phyloP scores from a whole-genome alignment of 2,888 invertebrate genomes.

The Unio delphinus region DNA sequence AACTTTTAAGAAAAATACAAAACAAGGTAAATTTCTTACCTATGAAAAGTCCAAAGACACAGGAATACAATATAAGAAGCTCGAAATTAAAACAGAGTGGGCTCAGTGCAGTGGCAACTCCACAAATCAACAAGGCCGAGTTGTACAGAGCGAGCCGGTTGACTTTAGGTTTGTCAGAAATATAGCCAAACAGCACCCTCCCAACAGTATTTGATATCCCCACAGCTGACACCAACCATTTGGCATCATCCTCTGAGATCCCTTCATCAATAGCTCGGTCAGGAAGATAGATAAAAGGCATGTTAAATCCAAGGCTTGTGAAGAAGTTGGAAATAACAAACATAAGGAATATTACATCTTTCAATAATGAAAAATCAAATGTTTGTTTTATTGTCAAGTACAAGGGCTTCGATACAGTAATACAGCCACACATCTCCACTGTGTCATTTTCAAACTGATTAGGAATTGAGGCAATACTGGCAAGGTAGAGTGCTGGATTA shows the following conservation, averaged over 20 bases:
- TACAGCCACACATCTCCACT: conserved; percentile 58
- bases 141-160: conserved; percentile 94
- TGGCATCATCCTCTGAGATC: conserved; percentile 72
- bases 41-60: conserved; percentile 66
- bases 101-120: conserved; percentile 86
- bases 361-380: conserved; percentile 88
- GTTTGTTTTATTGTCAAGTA: conserved; percentile 74
- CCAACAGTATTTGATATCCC: conserved; percentile 95
- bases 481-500: conserved; percentile 66
- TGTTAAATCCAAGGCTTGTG: conserved; percentile 93
- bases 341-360: conserved; percentile 89
- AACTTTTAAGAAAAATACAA: not conserved
- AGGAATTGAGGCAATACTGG: conserved; percentile 66
- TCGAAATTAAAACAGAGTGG: conserved; percentile 82
- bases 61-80: conserved; percentile 83
- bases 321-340: conserved; percentile 91
- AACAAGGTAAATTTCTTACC: conserved; percentile 45
- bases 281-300: conserved; percentile 92
- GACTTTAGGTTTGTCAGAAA: conserved; percentile 77
- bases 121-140: conserved; percentile 88
- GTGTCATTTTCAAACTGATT: conserved; percentile 36
- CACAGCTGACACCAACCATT: conserved; percentile 86
- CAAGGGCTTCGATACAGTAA: conserved; percentile 43
- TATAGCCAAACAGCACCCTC: conserved; percentile 78
- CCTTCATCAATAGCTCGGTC: conserved; percentile 75